phyloP scores from a whole-genome alignment of 2,113 vertebrate genomes.

The Poecile atricapillus region DNA sequence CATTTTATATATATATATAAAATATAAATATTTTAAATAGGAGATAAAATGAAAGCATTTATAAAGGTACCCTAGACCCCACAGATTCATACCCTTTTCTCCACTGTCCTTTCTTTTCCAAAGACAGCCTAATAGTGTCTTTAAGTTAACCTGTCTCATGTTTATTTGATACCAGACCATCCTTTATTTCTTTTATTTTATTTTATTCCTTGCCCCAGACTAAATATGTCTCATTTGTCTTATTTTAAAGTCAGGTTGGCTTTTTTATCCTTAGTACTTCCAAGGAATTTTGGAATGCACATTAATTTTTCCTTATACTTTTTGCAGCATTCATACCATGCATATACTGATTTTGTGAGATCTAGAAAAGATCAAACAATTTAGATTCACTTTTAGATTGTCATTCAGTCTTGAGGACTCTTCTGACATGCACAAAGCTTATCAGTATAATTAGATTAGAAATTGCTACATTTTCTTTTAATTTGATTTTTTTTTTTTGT shows the following conservation, averaged over 20 bases:
- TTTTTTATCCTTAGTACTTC: background rate
- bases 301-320: background rate
- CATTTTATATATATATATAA: too few relatives aligned
- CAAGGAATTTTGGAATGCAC: background rate
- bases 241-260: constrained; percentile 2
- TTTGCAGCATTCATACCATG: background rate
- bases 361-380: background rate
- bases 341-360: background rate
- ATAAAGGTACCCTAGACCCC: background rate
- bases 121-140: background rate
- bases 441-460: background rate
- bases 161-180: background rate
- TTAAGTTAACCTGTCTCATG: background rate
- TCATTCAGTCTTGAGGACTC: background rate
- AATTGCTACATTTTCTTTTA: background rate
- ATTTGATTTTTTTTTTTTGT: background rate
- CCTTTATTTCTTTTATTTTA: constrained; percentile 11
- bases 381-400: background rate
- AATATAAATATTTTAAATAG: background rate
- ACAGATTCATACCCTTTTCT: background rate
- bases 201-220: background rate
- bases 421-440: background rate
- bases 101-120: background rate
- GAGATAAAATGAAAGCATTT: background rate
- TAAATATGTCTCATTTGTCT: background rate